These are phyloP conservation scores for Cyclargus thomasi DNA, from an alignment of 1,140 invertebrate species.

Conservation along the genomic window DNA sequence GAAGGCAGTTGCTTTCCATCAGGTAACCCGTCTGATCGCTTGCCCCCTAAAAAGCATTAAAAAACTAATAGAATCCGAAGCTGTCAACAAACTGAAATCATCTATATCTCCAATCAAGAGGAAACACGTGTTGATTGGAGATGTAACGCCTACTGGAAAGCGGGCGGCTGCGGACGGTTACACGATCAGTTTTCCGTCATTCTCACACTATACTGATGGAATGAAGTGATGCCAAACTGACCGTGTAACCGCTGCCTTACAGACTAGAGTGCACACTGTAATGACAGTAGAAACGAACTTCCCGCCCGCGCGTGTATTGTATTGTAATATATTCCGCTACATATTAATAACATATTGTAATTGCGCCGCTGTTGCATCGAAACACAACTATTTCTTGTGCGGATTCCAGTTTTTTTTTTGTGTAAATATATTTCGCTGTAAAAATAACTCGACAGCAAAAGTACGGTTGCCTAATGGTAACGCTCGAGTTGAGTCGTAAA, in stretches of 20 bases:
- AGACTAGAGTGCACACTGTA: neutral
- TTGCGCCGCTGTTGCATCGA: neutral
- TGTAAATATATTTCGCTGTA: neutral
- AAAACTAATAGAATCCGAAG: no score
- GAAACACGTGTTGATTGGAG: no score
- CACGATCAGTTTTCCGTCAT: no score
- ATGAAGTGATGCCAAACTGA: no score
- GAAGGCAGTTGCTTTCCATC: no score
- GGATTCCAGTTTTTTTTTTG: neutral
- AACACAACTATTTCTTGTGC: neutral
- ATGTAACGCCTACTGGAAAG: no score
- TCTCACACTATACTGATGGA: no score
- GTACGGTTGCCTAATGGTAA: neutral
- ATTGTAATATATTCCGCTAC: neutral
- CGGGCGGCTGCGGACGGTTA: no score
- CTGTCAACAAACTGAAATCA: no score
- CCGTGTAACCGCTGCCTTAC: neutral
- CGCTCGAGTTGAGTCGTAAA: neutral
- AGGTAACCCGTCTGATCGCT: no score
- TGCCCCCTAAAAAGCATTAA: no score
- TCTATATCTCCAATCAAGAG: no score
- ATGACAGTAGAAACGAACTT: slow-evolving; percentile 11
- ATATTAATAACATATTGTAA: neutral
- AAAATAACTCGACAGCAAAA: neutral
- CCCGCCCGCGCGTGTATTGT: neutral